These are phyloP conservation scores for Drosophila mimetica DNA, from an alignment of 2,888 invertebrate genomes.

Conservation along the genomic window DNA sequence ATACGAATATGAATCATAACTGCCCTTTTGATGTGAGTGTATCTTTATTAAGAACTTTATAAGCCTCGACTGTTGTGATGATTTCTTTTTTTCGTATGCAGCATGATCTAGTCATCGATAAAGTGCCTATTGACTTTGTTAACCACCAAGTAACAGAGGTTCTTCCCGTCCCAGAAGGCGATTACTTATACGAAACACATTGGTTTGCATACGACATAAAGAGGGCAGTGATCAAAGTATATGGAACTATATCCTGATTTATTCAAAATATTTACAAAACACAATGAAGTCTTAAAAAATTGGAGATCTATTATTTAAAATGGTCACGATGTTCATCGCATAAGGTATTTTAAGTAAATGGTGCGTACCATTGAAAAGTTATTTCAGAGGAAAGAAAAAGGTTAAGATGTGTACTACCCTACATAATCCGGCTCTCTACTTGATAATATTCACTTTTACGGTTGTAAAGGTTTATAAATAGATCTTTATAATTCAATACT, in stretches of 20 bases:
- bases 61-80: not conserved
- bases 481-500: too few species aligned
- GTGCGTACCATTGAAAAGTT: too few species aligned
- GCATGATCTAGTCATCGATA: not conserved
- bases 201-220: conserved; percentile 21
- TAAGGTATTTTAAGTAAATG: too few species aligned
- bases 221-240: conserved; percentile 15
- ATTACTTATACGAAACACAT: conserved; percentile 13
- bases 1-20: not conserved
- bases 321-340: too few species aligned
- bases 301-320: too few species aligned
- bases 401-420: too few species aligned
- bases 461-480: too few species aligned
- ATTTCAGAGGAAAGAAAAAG: too few species aligned
- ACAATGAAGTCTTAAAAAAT: too few species aligned
- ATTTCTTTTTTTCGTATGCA: not conserved
- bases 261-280: not conserved
- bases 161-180: conserved; percentile 23
- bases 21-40: not conserved
- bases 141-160: not conserved
- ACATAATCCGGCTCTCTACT: too few species aligned
- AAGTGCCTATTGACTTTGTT: not conserved
- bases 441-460: too few species aligned
- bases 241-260: not conserved
- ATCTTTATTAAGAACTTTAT: not conserved